Evolutionary conservation across 2,888 invertebrate genomes (phyloP).

Genomic region (Rhopalosiphum nymphaeae): DNA sequence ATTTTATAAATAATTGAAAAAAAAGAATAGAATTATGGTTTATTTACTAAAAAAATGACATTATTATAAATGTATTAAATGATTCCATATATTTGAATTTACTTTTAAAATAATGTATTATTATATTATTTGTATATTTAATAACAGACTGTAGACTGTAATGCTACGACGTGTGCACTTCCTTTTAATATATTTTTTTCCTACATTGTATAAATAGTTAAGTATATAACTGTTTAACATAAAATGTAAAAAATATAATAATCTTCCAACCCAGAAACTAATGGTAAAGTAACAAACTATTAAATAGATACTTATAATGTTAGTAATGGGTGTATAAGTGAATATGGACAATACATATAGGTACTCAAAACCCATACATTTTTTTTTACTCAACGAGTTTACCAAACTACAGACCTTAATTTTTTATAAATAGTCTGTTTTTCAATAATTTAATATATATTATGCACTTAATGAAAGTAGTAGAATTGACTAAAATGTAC

Average conservation of each 20-base stretch:
- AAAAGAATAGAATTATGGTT: background rate
- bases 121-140: background rate
- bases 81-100: background rate
- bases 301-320: background rate
- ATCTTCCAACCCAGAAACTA: background rate
- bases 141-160: background rate
- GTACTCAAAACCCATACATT: background rate
- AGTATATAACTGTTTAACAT: background rate
- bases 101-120: background rate
- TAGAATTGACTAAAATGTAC: background rate
- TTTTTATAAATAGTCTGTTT: background rate
- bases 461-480: background rate
- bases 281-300: background rate
- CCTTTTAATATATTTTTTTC: background rate
- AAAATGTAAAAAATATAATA: background rate
- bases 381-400: background rate
- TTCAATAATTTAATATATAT: background rate
- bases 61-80: background rate
- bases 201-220: background rate
- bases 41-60: background rate
- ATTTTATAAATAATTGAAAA: background rate
- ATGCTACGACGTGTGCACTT: background rate
- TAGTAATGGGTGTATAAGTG: background rate
- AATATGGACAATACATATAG: background rate
- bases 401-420: background rate